phyloP scores from a whole-genome alignment of 2,888 invertebrate genomes.

The Saturnia pavonia region DNA sequence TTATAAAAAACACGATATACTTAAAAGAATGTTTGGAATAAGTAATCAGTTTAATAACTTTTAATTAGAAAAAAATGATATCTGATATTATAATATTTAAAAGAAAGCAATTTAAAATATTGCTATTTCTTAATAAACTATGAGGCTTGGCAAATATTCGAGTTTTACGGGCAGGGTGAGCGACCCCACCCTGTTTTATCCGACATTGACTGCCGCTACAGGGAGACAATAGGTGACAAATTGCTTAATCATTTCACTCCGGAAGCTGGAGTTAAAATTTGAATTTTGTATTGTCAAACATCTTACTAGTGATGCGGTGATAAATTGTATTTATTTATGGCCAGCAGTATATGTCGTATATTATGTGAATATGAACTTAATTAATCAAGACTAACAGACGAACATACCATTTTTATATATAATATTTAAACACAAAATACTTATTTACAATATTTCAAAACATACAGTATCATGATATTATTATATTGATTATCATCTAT shows the following conservation, averaged over 20 bases:
- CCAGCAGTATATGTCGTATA: too few relatives aligned
- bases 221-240: conserved; percentile 38
- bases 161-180: conserved; percentile 10
- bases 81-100: not conserved
- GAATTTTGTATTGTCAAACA: conserved; percentile 26
- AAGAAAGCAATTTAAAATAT: not conserved
- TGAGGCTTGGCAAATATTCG: conserved; percentile 18
- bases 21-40: too few relatives aligned
- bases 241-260: conserved; percentile 36
- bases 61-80: not conserved
- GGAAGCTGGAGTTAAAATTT: conserved; percentile 30
- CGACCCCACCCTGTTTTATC: conserved; percentile 19
- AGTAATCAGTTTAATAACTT: too few relatives aligned
- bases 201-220: conserved; percentile 23
- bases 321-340: too few relatives aligned
- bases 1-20: too few relatives aligned
- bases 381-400: too few relatives aligned
- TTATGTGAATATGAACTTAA: too few relatives aligned
- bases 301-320: conserved; percentile 9
- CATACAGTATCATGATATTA: too few relatives aligned
- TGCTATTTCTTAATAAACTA: not conserved
- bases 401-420: too few relatives aligned
- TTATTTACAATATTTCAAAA: too few relatives aligned
- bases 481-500: too few relatives aligned
- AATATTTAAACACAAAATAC: too few relatives aligned